These are phyloP conservation scores for Nothobranchius furzeri DNA, from an alignment of 2,113 vertebrate genomes.

Conservation along the genomic window DNA sequence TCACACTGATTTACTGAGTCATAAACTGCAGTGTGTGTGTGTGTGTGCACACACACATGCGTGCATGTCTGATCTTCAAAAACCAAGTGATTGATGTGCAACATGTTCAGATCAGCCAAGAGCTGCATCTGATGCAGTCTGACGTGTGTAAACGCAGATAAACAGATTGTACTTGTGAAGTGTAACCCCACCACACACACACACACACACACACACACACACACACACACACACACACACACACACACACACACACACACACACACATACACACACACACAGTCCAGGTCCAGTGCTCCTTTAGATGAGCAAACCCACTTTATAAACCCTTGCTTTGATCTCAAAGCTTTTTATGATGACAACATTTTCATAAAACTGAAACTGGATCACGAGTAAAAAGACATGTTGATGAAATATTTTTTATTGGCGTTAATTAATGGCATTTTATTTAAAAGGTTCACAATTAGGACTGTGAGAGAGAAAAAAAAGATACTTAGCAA, in stretches of 20 bases:
- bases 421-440: too few relatives aligned
- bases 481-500: too few relatives aligned
- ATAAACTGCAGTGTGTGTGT: background rate
- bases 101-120: background rate
- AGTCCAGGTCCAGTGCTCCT: background rate
- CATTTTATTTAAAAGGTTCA: too few relatives aligned
- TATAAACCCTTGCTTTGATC: background rate
- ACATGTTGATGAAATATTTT: too few relatives aligned
- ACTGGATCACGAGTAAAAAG: too few relatives aligned
- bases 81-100: background rate
- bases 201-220: background rate
- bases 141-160: constrained; percentile 32
- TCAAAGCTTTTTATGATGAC: background rate
- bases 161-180: constrained; percentile 34
- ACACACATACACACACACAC: too few relatives aligned
- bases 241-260: too few relatives aligned
- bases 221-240: too few relatives aligned
- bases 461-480: too few relatives aligned
- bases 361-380: too few relatives aligned
- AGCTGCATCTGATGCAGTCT: constrained; percentile 25
- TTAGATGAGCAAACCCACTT: constrained; percentile 2
- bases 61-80: background rate
- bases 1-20: background rate
- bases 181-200: constrained; percentile 4
- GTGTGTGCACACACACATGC: too few relatives aligned